Base-by-base conservation (phyloP, 2,797 vertebrate species). In the Crocidura indochinensis region DNA sequence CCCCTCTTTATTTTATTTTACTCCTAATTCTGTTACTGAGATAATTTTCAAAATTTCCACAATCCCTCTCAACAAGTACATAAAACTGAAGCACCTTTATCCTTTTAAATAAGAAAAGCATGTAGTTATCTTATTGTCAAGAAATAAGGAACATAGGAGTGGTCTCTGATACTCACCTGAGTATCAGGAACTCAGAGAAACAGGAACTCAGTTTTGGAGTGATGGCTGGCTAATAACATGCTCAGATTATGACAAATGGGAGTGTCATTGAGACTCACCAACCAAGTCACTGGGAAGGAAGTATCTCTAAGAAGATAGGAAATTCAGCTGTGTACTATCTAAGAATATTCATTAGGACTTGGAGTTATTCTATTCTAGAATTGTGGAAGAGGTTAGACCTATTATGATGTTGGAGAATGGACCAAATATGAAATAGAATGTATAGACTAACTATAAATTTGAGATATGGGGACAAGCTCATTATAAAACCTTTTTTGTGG, bases 331-430 rank as follows among this genome's bases (percentile, higher is more conserved):
- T 11, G 60, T 75, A 77, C 56, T 46, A 49, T 3, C 11, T 3
- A 62, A 22, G 80, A 81, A 81, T 68, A 68, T 51, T 79, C 26
- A 10, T 49, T 75, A 47, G 3, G 15, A 80, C 27, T 46, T 27
- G 31, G 4, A 1, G 2, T 51, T 44, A 1, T 53, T 85, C 49
- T 77, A 11, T 31, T 84, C 92, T 15, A 62, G 62, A 89, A 82
- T 62, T 77, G 77, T 87, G 64, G 64, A 67, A 84, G 44, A 64
- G 11, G 62, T 80, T 88, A 47, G 44, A 86, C 73, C 49, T 67
- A 89, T 19, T 20, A 68, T 79, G 62, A 86, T 24, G 14, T 56
- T 78, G 14, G 4, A 10, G 10, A 27, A 17, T 44, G 20, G 31
- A 51, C 65, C 46, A 72, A 78, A 24, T 38, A 20, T 10, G 2